Conservation (phyloP, 1,140 invertebrate genomes). For the Orussus abietinus region DNA sequence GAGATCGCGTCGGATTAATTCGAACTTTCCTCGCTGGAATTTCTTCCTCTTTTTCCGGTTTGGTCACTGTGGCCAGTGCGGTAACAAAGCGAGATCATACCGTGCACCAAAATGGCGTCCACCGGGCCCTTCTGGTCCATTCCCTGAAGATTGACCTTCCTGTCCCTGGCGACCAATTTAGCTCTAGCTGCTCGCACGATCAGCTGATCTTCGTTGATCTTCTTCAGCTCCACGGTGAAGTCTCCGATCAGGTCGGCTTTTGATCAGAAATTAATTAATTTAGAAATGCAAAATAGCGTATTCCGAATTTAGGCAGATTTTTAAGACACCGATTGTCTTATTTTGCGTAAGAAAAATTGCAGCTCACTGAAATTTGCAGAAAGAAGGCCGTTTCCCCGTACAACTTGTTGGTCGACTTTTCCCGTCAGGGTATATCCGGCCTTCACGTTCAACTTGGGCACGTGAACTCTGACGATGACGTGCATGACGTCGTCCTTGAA, state of each 20-base stretch:
- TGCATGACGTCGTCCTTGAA: constrained; percentile 48
- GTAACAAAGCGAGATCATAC: constrained; percentile 32
- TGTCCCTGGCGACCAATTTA: constrained; percentile 32
- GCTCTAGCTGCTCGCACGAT: constrained; percentile 43
- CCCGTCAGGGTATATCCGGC: constrained; percentile 40
- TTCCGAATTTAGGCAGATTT: too few species aligned
- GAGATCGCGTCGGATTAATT: constrained; percentile 11
- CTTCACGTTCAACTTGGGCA: constrained; percentile 39
- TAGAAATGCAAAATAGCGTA: constrained; percentile 1
- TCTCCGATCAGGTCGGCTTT: constrained; percentile 41
- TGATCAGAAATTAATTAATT: background rate
- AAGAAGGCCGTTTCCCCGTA: constrained; percentile 41
- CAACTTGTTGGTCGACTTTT: constrained; percentile 38
- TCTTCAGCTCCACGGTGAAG: constrained; percentile 47
- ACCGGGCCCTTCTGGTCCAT: constrained; percentile 44
- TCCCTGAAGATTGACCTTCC: constrained; percentile 37
- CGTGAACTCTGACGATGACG: constrained; percentile 41
- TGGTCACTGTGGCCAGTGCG: too few species aligned
- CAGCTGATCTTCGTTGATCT: constrained; percentile 31
- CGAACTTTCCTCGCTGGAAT: constrained; percentile 34
- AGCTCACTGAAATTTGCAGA: constrained; percentile 46
- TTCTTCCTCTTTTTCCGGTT: constrained; percentile 21
- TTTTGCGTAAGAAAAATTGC: constrained; percentile 1
- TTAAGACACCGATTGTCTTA: background rate
- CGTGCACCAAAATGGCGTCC: constrained; percentile 36